Evolutionary conservation across 2,797 vertebrate species (phyloP), one percentile per base, ranked within the genome.

Genomic region (Catamblyrhynchus diadema): DNA sequence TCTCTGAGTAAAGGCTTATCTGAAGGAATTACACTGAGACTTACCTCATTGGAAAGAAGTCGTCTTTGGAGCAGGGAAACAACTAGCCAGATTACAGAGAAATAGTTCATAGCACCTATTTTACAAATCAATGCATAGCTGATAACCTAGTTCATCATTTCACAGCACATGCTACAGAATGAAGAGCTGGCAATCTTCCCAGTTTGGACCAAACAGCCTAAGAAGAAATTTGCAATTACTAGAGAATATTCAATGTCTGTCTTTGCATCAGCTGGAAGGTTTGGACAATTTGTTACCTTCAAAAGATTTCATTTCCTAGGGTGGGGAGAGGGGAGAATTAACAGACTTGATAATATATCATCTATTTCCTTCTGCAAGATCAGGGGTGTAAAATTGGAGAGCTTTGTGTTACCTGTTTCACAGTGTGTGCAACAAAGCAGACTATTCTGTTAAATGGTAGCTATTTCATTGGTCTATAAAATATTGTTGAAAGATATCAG

Each of bases 401-500:
- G 28, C 47, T 85, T 81, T 74, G 66, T 20, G 30, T 41, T 89
- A 74, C 25, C 54, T 59, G 57, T 64, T 84, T 53, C 94, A 87
- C 39, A 90, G 56, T 10, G 22, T 44, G 35, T 56, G 22, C 72
- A 91, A 86, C 65, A 88, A 80, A 85, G 77, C 73, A 90, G 37
- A 82, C 27, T 41, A 44, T 83, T 64, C 86, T 10, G 30, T 83
- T 73, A 93, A 93, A 87, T 41, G 19, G 44, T 75, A 82, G 28
- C 61, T 67, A 51, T 67, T 95, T 88, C 71, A 86, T 30, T 93
- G 62, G 21, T 53, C 75, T 86, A 24, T 75, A 93, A 95, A 96
- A 84, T 51, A 92, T 1, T 96, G 57, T 78, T 53, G 56, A 54
- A 92, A 75, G 50, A 6, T 60, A 91, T 86, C 12, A 88, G 70